Conservation (phyloP, 2,113 vertebrate species). For the Cnemophilus loriae region DNA sequence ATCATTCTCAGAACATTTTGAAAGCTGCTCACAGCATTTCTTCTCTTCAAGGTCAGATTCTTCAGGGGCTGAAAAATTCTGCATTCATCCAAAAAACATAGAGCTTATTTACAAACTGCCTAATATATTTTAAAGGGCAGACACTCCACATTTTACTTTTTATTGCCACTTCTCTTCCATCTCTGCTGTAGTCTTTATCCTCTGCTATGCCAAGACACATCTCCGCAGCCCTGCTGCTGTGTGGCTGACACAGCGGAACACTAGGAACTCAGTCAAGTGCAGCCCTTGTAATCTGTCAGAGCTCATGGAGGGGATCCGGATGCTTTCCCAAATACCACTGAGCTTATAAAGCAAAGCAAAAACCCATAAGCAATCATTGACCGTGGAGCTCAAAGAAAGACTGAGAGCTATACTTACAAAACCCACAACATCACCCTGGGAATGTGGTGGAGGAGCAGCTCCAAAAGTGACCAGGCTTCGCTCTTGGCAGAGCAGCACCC, state of each 20-base stretch:
- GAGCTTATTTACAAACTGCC: constrained; percentile 15
- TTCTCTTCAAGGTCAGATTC: constrained; percentile 34
- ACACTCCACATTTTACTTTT: constrained; percentile 14
- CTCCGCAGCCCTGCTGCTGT: background rate
- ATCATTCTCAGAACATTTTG: background rate
- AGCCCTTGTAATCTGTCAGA: background rate
- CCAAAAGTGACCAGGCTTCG: background rate
- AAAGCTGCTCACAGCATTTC: background rate
- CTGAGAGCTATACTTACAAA: background rate
- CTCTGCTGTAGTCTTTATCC: background rate
- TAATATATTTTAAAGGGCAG: constrained; percentile 53
- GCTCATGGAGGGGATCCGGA: background rate
- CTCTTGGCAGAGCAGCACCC: background rate
- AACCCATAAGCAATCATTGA: background rate
- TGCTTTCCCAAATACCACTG: background rate
- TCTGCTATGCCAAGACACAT: background rate
- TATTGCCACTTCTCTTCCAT: constrained; percentile 46
- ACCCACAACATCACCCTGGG: background rate
- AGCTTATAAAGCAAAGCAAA: constrained; percentile 13
- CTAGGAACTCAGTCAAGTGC: background rate
- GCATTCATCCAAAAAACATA: constrained; percentile 7
- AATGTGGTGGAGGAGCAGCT: background rate
- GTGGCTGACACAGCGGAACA: background rate
- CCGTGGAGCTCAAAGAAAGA: background rate
- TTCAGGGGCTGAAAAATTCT: background rate